A percentile compares a stretch with the other conserved stretches of the same genome.
Evolutionary conservation across 2,888 invertebrate species (phyloP).

Genomic region (Stenotaenia linearis): DNA sequence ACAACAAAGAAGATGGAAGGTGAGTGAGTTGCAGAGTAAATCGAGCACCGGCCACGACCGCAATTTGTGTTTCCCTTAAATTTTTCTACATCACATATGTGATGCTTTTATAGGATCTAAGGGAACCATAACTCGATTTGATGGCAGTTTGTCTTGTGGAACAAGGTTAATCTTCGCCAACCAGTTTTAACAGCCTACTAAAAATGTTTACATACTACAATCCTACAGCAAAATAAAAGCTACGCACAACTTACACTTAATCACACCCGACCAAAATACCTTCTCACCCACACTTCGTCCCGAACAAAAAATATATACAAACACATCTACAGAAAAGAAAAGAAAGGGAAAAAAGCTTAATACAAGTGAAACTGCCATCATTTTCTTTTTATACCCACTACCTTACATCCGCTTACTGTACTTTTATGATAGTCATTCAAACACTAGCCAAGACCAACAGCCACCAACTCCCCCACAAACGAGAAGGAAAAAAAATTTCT

Average conservation of each 20-base stretch:
- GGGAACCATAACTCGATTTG: conserved; percentile 4
- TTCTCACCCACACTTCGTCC: background rate
- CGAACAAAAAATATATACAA: background rate
- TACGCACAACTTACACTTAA: background rate
- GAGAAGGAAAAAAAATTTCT: background rate
- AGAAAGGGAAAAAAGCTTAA: background rate
- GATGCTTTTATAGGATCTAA: conserved; percentile 3
- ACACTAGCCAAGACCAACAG: background rate
- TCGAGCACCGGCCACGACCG: background rate
- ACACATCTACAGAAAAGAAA: background rate
- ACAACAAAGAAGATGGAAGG: background rate
- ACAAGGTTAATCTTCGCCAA: background rate
- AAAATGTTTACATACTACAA: background rate
- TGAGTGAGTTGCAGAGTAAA: background rate
- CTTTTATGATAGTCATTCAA: conserved; percentile 1
- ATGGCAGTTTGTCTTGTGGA: background rate
- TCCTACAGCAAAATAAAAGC: background rate
- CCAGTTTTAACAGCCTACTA: background rate
- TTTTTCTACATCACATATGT: background rate
- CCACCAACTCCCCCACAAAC: background rate
- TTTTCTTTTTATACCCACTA: conserved; percentile 9
- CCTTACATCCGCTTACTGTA: conserved; percentile 9
- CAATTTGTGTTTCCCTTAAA: background rate
- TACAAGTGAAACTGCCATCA: background rate
- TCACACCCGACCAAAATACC: background rate